These are phyloP conservation scores for Linnaemya vulpina DNA, from an alignment of 2,888 invertebrate genomes.

Conservation along the genomic window DNA sequence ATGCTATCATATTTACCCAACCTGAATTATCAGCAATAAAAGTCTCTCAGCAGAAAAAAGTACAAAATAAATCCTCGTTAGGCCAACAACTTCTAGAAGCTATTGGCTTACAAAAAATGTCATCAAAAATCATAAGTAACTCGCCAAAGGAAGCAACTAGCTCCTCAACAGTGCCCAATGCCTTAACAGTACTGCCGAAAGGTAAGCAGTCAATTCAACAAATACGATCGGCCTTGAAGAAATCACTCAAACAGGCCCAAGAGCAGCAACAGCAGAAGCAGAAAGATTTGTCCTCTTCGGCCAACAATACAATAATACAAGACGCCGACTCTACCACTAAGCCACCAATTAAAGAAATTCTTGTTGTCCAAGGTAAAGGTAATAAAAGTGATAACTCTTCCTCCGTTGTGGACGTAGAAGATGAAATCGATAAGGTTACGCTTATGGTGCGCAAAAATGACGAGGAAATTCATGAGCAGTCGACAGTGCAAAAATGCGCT, in stretches of 20 bases:
- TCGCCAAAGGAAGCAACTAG: slow-evolving; percentile 56
- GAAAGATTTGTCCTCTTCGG: slow-evolving; percentile 75
- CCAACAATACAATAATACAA: slow-evolving; percentile 77
- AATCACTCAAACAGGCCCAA: slow-evolving; percentile 78
- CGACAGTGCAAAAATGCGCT: slow-evolving; percentile 8
- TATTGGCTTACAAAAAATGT: slow-evolving; percentile 77
- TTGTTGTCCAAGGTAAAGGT: slow-evolving; percentile 75
- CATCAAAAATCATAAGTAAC: slow-evolving; percentile 34
- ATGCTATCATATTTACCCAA: not conserved
- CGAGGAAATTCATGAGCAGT: slow-evolving; percentile 40
- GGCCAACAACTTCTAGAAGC: slow-evolving; percentile 80
- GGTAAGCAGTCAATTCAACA: slow-evolving; percentile 74
- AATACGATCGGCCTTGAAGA: slow-evolving; percentile 77
- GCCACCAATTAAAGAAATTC: slow-evolving; percentile 74
- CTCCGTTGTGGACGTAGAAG: slow-evolving; percentile 71
- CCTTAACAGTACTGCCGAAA: not conserved
- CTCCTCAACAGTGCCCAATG: slow-evolving; percentile 9
- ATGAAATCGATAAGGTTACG: slow-evolving; percentile 73
- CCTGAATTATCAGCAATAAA: slow-evolving; percentile 17
- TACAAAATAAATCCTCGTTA: slow-evolving; percentile 71
- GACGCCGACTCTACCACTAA: slow-evolving; percentile 80
- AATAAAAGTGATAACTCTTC: slow-evolving; percentile 63
- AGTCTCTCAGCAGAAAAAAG: slow-evolving; percentile 42
- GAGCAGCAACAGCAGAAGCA: slow-evolving; percentile 78
- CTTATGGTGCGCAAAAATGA: slow-evolving; percentile 67